Evolutionary conservation across 2,888 invertebrate genomes (phyloP).

Genomic region (Galerucella calmariensis): DNA sequence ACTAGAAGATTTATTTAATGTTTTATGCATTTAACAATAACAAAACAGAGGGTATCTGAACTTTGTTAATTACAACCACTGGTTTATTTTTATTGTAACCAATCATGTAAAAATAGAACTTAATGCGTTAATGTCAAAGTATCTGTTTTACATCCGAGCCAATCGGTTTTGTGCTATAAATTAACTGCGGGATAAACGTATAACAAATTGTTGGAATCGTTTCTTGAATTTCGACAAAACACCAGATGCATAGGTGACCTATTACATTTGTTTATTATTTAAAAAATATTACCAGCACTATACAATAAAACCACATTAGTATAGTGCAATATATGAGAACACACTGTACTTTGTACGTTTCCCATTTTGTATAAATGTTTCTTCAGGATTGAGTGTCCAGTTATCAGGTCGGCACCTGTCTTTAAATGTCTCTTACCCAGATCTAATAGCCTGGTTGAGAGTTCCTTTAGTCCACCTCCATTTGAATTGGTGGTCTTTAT

Average conservation of each 20-base stretch:
- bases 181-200: not conserved
- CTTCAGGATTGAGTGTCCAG: too few species aligned
- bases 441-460: too few species aligned
- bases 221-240: not conserved
- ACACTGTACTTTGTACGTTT: too few species aligned
- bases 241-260: constrained; percentile 1
- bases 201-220: not conserved
- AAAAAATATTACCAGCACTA: too few species aligned
- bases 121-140: not conserved
- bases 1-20: not conserved
- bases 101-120: not conserved
- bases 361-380: too few species aligned
- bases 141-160: not conserved
- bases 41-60: not conserved
- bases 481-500: too few species aligned
- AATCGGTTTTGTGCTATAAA: not conserved
- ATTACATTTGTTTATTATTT: too few species aligned
- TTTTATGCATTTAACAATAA: not conserved
- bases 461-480: too few species aligned
- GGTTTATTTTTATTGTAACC: not conserved
- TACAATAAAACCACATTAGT: too few species aligned
- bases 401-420: too few species aligned
- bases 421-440: too few species aligned
- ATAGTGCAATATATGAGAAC: too few species aligned
- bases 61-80: constrained; percentile 5